These are phyloP conservation scores for Drosophila eohydei DNA, from an alignment of 2,888 invertebrate species.

Conservation along the genomic window DNA sequence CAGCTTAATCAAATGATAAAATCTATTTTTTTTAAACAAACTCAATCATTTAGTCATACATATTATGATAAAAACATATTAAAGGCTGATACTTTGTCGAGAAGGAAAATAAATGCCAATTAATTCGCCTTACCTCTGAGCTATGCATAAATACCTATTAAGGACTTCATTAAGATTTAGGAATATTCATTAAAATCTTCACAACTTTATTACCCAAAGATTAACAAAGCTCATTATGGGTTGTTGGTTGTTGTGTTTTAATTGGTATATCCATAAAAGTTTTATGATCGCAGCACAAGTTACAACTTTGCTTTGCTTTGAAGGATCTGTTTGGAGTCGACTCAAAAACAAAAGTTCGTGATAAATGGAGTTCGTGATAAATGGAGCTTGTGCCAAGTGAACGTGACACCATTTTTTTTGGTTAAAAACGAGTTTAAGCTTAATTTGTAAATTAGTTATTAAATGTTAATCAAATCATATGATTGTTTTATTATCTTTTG, in stretches of 20 bases:
- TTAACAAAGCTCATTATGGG: not conserved
- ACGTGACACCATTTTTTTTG: slow-evolving; percentile 38
- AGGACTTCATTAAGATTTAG: not conserved
- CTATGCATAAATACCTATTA: not conserved
- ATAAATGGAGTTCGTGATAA: not conserved
- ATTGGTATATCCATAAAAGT: not conserved
- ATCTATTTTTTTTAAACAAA: too few species aligned
- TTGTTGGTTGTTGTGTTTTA: not conserved
- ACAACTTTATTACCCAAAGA: not conserved
- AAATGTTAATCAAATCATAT: slow-evolving; percentile 68
- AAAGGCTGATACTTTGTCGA: not conserved
- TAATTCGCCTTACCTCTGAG: not conserved
- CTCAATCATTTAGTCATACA: not conserved
- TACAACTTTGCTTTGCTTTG: not conserved
- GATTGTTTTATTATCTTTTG: slow-evolving; percentile 34
- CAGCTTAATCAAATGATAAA: too few species aligned
- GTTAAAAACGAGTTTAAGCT: slow-evolving; percentile 32
- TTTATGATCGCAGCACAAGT: not conserved
- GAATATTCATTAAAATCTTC: not conserved
- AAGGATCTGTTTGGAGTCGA: not conserved
- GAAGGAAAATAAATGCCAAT: not conserved
- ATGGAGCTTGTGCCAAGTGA: slow-evolving; percentile 29
- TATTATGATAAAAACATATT: not conserved
- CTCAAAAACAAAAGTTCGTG: not conserved
- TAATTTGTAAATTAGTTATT: slow-evolving; percentile 46